These are phyloP conservation scores for Columba guinea DNA, from an alignment of 2,797 vertebrate species.

Conservation along the genomic window DNA sequence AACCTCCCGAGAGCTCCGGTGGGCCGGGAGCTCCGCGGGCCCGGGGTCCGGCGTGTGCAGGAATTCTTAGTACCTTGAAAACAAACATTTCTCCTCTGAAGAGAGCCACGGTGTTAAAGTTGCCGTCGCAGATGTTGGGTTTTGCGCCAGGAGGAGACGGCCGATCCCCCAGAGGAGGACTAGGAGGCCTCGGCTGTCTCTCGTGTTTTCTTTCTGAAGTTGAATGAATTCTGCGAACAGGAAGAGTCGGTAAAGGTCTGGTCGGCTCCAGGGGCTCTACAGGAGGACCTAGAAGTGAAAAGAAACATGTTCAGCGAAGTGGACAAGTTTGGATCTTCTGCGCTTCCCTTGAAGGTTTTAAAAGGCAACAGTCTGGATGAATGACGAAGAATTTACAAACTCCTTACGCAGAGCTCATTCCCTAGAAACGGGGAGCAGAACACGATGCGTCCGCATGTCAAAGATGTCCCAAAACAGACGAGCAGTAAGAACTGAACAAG, in stretches of 20 bases:
- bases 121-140: constrained; percentile 97
- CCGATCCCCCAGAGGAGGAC: constrained; percentile 87
- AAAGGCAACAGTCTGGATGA: neutral
- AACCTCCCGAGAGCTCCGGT: neutral
- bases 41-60: neutral
- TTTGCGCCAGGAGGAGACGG: constrained; percentile 88
- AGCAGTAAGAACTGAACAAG: neutral
- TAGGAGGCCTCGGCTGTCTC: constrained; percentile 85
- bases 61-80: constrained; percentile 88
- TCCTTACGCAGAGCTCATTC: neutral
- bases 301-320: neutral
- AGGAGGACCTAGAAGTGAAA: constrained; percentile 85
- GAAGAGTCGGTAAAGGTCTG: constrained; percentile 90
- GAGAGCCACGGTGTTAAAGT: constrained; percentile 97
- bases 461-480: neutral
- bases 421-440: constrained; percentile 7
- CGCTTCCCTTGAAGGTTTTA: neutral
- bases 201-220: constrained; percentile 91
- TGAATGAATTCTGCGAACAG: constrained; percentile 88
- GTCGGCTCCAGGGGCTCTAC: constrained; percentile 94
- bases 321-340: neutral
- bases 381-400: neutral
- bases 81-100: constrained; percentile 98
- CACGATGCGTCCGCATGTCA: neutral
- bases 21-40: neutral